phyloP scores from a whole-genome alignment of 2,888 invertebrate genomes.

The Caenorhabditis becei region DNA sequence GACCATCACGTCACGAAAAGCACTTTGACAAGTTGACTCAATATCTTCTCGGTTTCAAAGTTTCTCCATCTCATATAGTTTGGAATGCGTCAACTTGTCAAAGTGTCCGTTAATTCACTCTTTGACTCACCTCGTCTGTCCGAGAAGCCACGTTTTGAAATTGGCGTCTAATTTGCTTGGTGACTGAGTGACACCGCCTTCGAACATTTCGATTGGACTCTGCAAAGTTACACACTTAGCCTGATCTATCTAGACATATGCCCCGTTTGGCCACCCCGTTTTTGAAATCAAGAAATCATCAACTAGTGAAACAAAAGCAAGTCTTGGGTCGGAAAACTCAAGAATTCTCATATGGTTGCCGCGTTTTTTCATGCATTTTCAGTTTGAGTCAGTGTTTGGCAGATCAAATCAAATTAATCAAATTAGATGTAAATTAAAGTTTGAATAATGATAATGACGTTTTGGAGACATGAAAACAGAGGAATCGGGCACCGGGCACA shows the following conservation, averaged over 20 bases:
- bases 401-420: not conserved
- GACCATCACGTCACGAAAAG: slow-evolving; percentile 49
- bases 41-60: not conserved
- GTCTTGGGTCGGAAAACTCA: slow-evolving; percentile 56
- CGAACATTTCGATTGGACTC: slow-evolving; percentile 82
- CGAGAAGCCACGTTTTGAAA: slow-evolving; percentile 82
- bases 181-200: slow-evolving; percentile 80
- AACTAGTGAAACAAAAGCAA: slow-evolving; percentile 62
- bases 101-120: slow-evolving; percentile 29
- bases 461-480: slow-evolving; percentile 35
- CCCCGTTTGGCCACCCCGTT: slow-evolving; percentile 15
- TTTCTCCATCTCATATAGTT: not conserved
- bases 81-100: slow-evolving; percentile 39
- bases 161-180: slow-evolving; percentile 82
- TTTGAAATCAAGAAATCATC: slow-evolving; percentile 2
- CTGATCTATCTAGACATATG: slow-evolving; percentile 5
- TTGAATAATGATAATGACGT: too few relatives aligned
- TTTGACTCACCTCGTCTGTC: slow-evolving; percentile 78
- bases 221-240: slow-evolving; percentile 52
- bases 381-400: too few relatives aligned
- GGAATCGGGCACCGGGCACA: slow-evolving; percentile 49
- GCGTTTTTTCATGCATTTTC: slow-evolving; percentile 42
- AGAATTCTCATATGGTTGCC: slow-evolving; percentile 45
- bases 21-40: slow-evolving; percentile 38
- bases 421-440: too few relatives aligned